Evolutionary conservation across 2,888 invertebrate species (phyloP), one percentile per base, ranked within the genome.

Genomic region (Drosophila mayaguana): DNA sequence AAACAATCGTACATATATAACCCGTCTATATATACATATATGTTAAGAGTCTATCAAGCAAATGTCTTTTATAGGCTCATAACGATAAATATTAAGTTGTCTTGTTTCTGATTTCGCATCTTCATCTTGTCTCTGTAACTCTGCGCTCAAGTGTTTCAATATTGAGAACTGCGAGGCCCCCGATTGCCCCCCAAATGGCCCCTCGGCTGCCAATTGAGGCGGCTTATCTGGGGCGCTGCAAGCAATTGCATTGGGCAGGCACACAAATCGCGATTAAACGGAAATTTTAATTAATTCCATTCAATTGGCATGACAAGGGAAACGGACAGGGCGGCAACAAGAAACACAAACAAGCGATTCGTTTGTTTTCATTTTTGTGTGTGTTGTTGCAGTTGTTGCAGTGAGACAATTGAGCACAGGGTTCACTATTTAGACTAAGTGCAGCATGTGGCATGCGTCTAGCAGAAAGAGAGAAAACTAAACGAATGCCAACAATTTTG

Each of bases 221-320:
- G 57, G 70, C 65, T 84, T 78, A 82, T 74, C 80, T 79, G 59
- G 74, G 78, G 68, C 71, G 66, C 50, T 51, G 72, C 67, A 72
- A 65, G 67, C 63, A 73, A 75, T 55, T 77, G 80, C 81, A 77
- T 63, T 66, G 20, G 28, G n/a, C 48, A 28, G 28, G 48, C 55
- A 25, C 42, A 32, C 25, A 68, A 72, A 75, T 74, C 68, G 81
- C 78, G 83, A 88, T 84, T 87, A 81, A 83, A 75, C 88, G 89
- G 89, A 88, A 88, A 84, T 88, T 87, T 88, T 88, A 89, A 88
- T 88, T 88, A 86, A 88, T 88, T 88, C 87, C 84, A 81, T 79
- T 83, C 84, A 83, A 84, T 84, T 84, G 83, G 48, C 78, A 78
- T 81, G 81, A 56, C 16, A 20, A 53, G 28, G 20, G 38, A 45